Evolutionary conservation across 2,113 vertebrate genomes (phyloP).

Genomic region (Planiliza haematocheilus): DNA sequence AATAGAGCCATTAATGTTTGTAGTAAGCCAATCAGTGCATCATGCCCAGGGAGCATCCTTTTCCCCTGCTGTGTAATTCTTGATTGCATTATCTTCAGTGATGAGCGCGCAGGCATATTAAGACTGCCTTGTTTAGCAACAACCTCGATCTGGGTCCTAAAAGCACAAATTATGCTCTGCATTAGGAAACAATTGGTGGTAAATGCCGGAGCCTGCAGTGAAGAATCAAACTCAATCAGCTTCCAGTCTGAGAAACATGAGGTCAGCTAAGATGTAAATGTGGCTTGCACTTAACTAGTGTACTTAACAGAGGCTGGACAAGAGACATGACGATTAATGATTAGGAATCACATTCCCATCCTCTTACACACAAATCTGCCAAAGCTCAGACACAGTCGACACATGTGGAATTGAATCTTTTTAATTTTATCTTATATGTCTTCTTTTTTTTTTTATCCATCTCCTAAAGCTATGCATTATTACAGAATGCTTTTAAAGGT

Average conservation of each 20-base stretch:
- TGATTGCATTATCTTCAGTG: constrained; percentile 55
- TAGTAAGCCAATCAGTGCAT: constrained; percentile 49
- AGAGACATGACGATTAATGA: constrained; percentile 46
- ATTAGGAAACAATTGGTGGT: constrained; percentile 40
- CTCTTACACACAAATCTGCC: neutral
- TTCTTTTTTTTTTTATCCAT: constrained; percentile 1
- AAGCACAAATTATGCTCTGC: constrained; percentile 27
- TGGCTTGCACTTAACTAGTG: constrained; percentile 26
- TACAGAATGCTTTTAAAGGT: neutral
- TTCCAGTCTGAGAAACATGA: constrained; percentile 13
- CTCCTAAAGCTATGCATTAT: constrained; percentile 1
- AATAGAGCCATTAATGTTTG: constrained; percentile 60
- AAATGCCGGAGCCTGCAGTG: constrained; percentile 21
- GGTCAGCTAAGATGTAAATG: constrained; percentile 25
- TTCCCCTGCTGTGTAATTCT: constrained; percentile 57
- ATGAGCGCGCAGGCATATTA: constrained; percentile 25
- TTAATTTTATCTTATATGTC: neutral
- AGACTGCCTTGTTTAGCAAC: constrained; percentile 29
- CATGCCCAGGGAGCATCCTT: constrained; percentile 24
- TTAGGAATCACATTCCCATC: constrained; percentile 16
- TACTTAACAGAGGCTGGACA: constrained; percentile 5
- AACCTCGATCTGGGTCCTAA: constrained; percentile 13
- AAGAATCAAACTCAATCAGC: constrained; percentile 32
- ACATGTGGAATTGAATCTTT: constrained; percentile 30
- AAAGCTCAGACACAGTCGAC: constrained; percentile 7